Base-by-base conservation (phyloP, 2,888 invertebrate species). In the Hoplodrina ambigua region DNA sequence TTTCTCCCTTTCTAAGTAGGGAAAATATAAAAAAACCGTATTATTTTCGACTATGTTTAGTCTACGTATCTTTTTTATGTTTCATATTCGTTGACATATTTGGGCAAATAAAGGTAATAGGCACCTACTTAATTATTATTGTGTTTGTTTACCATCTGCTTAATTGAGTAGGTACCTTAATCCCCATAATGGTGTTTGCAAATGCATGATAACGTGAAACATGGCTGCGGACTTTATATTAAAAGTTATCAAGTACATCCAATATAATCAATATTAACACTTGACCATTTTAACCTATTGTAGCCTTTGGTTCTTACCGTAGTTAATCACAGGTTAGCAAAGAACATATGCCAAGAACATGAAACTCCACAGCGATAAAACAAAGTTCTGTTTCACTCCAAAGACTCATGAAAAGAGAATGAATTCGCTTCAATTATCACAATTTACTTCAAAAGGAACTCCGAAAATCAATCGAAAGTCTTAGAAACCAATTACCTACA, bases 401-500 rank as follows among this genome's bases (percentile, higher is more conserved):
- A 56, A 71, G 13, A 58, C 50, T 65, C 46, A 55, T 41, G 30
- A 49, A 72, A 69, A n/a, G 37, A 66, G 20, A 53, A 66, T 71
- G 68, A 15, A 67, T 68, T 72, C 53, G 37, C 17, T 64, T 64
- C 53, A 79, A 62, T 82, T 67, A 71, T 60, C 25, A 59, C 49
- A 77, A 83, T 72, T 69, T 55, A 56, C 69, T 57, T 61, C 52
- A 64, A 67, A 25, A 20, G 59, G 55, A 71, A 81, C 65, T 69
- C 71, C 44, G 46, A 57, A 74, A 73, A 81, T 63, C 73, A 62
- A 73, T 80, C 67, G 56, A 69, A 69, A 66, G 69, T 69, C 68
- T 55, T 20, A 10, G 63, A 71, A 73, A 69, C 30, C 63, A 69
- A 67, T 78, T 69, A 25, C 25, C 25, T 25, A 70, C 53, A 57